Evolutionary conservation across 2,113 vertebrate species (phyloP), one percentile per base, ranked within the genome.

Genomic region (Caranx ignobilis): DNA sequence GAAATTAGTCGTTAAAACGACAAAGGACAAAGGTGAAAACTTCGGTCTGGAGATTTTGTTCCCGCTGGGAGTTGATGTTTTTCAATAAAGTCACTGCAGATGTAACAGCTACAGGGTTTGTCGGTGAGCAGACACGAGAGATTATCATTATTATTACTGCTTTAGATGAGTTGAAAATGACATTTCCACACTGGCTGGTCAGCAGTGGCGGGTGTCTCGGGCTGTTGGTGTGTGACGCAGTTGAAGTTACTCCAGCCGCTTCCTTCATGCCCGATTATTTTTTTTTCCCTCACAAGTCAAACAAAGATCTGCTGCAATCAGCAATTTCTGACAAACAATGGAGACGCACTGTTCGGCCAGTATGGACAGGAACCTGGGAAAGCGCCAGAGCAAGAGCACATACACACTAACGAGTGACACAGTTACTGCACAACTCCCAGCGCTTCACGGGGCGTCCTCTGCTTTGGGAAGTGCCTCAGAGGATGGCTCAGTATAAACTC

Each of bases 241-340:
- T 94, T 95, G 84, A 92, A 93, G 89, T 93, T 89, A 90, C 84
- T 88, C 79, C 86, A 81, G 92, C 82, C 83, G 66, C 78, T 83
- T 71, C 75, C 80, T 81, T 66, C 21, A 45, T 72, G 43, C 35
- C 18, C 41, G n/a, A 21, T 60, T 56, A 13, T 73, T 48, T 47
- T 52, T 50, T 31, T 47, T 52, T 43, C 21, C 18, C 50, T 55
- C 31, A 60, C 81, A 89, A 93, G 59, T 55, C 59, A 79, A 84
- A 80, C 39, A 73, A 64, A 75, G 89, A 94, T 93, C 89, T 95
- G 94, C 95, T 94, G 91, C 73, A 89, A 92, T 96, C 95, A 96
- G 94, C 95, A 94, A 48, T 88, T 93, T 95, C 92, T 84, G 85
- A 78, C 84, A 91, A 95, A 96, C 95, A 96, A 96, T 95, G 91